phyloP scores from a whole-genome alignment of 2,113 vertebrate genomes.

The Ellobius talpinus region DNA sequence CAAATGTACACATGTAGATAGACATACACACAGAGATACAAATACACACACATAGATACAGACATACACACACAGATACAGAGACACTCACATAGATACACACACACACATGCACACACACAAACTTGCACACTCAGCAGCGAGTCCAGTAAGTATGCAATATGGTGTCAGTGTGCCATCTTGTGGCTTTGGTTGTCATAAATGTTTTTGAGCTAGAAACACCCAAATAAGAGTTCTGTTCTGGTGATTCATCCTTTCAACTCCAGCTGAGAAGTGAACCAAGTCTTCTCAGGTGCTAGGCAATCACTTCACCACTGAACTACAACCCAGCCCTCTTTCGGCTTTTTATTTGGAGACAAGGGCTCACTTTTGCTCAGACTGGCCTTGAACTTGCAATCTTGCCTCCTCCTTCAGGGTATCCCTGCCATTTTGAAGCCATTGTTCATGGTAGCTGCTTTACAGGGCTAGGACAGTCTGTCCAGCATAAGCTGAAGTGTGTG shows the following conservation, averaged over 20 bases:
- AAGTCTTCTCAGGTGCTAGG: background rate
- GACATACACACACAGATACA: too few species aligned
- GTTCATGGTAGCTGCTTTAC: background rate
- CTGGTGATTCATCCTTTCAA: background rate
- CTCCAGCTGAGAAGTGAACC: background rate
- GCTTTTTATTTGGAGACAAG: background rate
- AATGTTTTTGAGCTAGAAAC: slow-evolving; percentile 9
- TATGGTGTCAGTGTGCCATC: slow-evolving; percentile 58
- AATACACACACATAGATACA: too few species aligned
- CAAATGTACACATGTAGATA: background rate
- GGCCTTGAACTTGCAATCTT: background rate
- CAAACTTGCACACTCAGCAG: background rate
- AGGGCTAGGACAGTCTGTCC: background rate
- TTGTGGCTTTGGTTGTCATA: slow-evolving; percentile 42
- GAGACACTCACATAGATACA: too few species aligned
- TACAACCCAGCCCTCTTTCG: background rate
- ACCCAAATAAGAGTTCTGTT: background rate
- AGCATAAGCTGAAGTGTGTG: background rate
- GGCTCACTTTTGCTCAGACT: background rate
- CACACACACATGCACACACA: background rate
- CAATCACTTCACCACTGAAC: background rate
- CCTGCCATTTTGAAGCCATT: background rate
- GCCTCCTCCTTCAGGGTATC: background rate
- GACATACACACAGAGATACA: background rate
- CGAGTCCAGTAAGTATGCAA: background rate